Base-by-base conservation (phyloP, 2,113 vertebrate genomes). In the Ceratotherium simum region DNA sequence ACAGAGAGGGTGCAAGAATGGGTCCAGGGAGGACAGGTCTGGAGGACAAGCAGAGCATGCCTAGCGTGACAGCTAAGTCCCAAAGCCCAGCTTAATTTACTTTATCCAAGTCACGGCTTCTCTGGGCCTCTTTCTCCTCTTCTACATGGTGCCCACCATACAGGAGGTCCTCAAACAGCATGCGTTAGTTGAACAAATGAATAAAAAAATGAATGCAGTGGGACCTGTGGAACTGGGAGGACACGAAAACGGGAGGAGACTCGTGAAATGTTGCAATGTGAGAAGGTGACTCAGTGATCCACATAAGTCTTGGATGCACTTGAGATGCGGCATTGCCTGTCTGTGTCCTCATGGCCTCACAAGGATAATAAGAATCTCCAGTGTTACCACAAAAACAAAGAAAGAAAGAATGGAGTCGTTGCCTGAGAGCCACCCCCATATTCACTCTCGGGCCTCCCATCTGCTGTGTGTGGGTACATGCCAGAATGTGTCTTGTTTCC, bases 361-460 rank as follows among this genome's bases (percentile, higher is more conserved):
- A 2, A 3, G 13, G 51, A 70, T 56, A 23, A 42, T 23, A 11
- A 81, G 46, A 27, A 58, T 42, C 64, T 70, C 64, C 27, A 58
- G 27, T 23, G 27, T 70, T 46, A 10, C 64, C 16, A 20, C 8
- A 31, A 25, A 42, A 58, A 42, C 7, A 13, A 42, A 27, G 21
- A 33, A 69, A 27, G 12, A 48, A n/a, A 21, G 7, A 36, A 14
- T 56, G 46, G 25, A 16, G 29, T 62, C 3, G 12, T 25, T 46
- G 56, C 29, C 64, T 54, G 13, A 54, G 46, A 25, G 2, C 85
- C 27, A 29, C 16, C 16, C 27, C 90, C 94, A 20, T 18, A 58
- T 67, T 91, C 95, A 93, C 96, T 79, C n/a, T 78, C 89, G 60
- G 73, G 90, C 48, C 97, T 95, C 95, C 96, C 86, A 96, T 80